Evolutionary conservation across 2,888 invertebrate genomes (phyloP), one percentile per base, ranked within the genome.

Genomic region (Microchrysa polita): DNA sequence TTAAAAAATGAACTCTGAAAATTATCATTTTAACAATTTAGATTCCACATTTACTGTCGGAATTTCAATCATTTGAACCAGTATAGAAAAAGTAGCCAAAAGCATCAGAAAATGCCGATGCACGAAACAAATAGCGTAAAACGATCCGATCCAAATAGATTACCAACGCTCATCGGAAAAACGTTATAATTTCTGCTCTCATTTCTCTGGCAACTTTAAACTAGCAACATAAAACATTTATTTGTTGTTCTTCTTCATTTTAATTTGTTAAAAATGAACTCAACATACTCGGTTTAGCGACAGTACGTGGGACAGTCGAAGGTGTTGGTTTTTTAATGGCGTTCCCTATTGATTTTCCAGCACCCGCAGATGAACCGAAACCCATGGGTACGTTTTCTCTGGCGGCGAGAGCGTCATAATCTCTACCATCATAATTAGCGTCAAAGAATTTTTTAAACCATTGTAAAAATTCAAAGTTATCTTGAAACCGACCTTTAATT

Each of bases 401-500:
- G 82, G 93, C 93, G 78, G 89, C 90, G 82, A 94, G 86, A 74
- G 98, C 93, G 87, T 97, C 95, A 86, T 98, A 98, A 78, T 96
- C 95, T 82, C 91, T 89, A 83, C 96, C 97, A 86, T 93, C 93
- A 88, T 96, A 97, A 90, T 99, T 99, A 81, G 97, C 97, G 87
- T 98, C 98, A 88, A 97, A 98, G 88, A 98, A 98, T 87, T 97
- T 97, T 90, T 98, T 98, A 90, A 98, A 98, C 98, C 98, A 98
- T 89, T 98, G 98, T 81, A 98, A 92, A 88, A 98, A 98, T 87
- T 98, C 98, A 90, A 98, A 98, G 89, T 98, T 98, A 90, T 98
- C 98, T 91, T 98, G 98, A 88, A 98, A 98, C 81, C 96, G 92
- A 86, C 96, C 97, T 89, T 97, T 98, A 86, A 97, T 95, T 89